phyloP scores from a whole-genome alignment of 2,113 vertebrate genomes.

The Philantomba maxwellii region DNA sequence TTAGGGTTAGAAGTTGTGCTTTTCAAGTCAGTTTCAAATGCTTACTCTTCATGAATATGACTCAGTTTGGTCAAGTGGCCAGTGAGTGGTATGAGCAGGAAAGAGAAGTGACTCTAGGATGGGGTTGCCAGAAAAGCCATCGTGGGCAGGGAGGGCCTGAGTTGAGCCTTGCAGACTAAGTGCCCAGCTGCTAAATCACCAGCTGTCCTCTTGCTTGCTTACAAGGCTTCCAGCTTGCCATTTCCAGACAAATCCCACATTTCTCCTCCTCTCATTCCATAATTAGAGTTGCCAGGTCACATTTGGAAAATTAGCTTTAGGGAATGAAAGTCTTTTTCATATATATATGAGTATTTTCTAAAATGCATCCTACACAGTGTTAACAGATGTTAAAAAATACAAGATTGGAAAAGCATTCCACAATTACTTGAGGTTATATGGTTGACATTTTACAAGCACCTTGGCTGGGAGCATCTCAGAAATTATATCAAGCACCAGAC shows the following conservation, averaged over 20 bases:
- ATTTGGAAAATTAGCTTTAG: neutral
- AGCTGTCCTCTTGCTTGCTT: neutral
- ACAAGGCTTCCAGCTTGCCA: neutral
- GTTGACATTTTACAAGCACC: neutral
- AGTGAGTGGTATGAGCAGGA: neutral
- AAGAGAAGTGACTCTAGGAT: neutral
- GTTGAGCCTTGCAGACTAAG: neutral
- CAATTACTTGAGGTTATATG: neutral
- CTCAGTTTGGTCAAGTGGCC: neutral
- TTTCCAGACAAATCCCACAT: neutral
- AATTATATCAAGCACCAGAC: neutral
- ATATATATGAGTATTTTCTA: neutral
- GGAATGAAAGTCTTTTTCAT: neutral
- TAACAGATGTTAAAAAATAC: neutral
- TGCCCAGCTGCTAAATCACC: neutral
- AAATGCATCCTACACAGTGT: neutral
- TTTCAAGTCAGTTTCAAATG: neutral
- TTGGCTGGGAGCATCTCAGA: neutral
- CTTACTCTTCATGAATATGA: neutral
- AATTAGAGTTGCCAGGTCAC: neutral
- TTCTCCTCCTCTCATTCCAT: neutral
- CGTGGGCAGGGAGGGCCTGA: fast-evolving
- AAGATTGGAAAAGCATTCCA: neutral
- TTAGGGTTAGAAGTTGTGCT: neutral
- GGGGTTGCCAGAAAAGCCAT: neutral